A percentile compares a stretch with the other conserved stretches of the same genome.
Evolutionary conservation across 1,140 invertebrate genomes (phyloP).

Genomic region (Pseudomyrmex sp.): DNA sequence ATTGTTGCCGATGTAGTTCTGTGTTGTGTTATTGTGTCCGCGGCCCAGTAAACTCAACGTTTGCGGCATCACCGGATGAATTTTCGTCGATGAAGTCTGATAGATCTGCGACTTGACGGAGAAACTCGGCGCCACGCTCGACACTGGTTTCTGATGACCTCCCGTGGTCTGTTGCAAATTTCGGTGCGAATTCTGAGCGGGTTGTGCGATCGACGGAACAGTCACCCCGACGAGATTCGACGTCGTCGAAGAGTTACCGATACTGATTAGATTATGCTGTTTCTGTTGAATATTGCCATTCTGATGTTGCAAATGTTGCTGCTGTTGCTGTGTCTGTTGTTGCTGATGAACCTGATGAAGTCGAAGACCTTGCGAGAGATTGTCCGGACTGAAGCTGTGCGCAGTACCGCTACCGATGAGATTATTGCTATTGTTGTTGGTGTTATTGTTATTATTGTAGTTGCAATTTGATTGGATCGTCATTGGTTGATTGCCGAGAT

Average conservation of each 20-base stretch:
- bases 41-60: constrained; percentile 86
- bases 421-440: constrained; percentile 74
- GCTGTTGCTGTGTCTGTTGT: constrained; percentile 71
- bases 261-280: constrained; percentile 70
- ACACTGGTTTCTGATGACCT: constrained; percentile 90
- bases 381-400: constrained; percentile 76
- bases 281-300: constrained; percentile 69
- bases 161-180: constrained; percentile 74
- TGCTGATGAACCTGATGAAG: constrained; percentile 74
- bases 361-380: constrained; percentile 78
- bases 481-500: constrained; percentile 65
- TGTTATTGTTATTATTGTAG: constrained; percentile 76
- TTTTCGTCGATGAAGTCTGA: constrained; percentile 92
- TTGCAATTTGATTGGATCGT: constrained; percentile 73
- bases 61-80: constrained; percentile 92
- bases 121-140: constrained; percentile 91
- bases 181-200: constrained; percentile 73
- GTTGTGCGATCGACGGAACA: constrained; percentile 71
- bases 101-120: constrained; percentile 91
- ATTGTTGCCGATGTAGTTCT: constrained; percentile 69
- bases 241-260: constrained; percentile 66
- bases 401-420: constrained; percentile 74
- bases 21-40: constrained; percentile 81
- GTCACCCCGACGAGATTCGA: constrained; percentile 64
- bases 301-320: constrained; percentile 73